Base-by-base conservation (phyloP, 2,888 invertebrate genomes). In the Mimumesa dahlbomi region DNA sequence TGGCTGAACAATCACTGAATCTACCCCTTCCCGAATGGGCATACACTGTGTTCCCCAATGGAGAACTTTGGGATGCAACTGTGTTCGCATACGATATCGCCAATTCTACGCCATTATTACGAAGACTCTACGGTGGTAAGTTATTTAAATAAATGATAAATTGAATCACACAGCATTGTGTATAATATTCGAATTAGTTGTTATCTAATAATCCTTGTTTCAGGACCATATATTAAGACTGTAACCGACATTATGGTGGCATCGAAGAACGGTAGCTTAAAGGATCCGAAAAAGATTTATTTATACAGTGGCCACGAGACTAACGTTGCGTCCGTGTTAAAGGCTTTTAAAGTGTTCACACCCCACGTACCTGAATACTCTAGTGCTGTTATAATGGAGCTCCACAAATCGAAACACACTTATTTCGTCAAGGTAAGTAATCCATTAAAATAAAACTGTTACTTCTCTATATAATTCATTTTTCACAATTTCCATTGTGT, bases 321-420 rank as follows among this genome's bases (percentile, higher is more conserved):
- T 53, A 93, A 93, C 34, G 91, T 94, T 0, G 92, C 92, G 0
- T 91, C 91, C 0, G 72, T 93, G n/a, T 90, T 94, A 82, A 89
- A 90, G 0, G 91, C 92, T 1, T 89, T 92, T 0, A 89, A 90
- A 9, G 91, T 92, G 1, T 94, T 91, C 81, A 85, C 91, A 58
- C 90, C 91, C 0, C 92, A 92, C 58, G 91, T 93, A 65, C 93
- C 93, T 0, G 90, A 89, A 11, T 93, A 92, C 77, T 91, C 92
- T 0, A 86, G 93, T 19, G 90, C 92, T 0, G 90, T 92, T 58
- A 87, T 92, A 2, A 42, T 93, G 43, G 93, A 93, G 82, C 86
- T 93, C 4, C 90, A 92, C 58, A 85, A 73, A 6, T 58, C 75
- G 2, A 9, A 61, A 0, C 13, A 52, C 0, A 13, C 43, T 82